These are phyloP conservation scores for Patella pellucida DNA, from an alignment of 2,888 invertebrate genomes.

Conservation along the genomic window DNA sequence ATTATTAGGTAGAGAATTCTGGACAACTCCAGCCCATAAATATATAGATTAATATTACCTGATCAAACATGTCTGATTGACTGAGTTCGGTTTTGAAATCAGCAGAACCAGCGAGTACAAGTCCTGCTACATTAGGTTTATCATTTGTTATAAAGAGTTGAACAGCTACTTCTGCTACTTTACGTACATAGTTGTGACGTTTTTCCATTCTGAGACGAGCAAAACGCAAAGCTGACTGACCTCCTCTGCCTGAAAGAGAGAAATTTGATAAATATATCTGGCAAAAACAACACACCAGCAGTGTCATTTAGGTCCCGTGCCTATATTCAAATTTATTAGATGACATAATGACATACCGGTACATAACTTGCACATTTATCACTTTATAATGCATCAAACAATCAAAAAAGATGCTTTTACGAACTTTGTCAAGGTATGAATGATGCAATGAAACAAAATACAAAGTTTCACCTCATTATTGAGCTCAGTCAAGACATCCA, in stretches of 20 bases:
- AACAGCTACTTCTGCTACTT: constrained; percentile 97
- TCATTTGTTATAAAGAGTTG: constrained; percentile 98
- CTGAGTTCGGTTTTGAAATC: constrained; percentile 99
- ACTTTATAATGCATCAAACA: no score
- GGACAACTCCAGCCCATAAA: no score
- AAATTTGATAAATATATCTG: neutral
- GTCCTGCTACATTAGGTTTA: constrained; percentile 96
- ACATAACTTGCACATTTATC: no score
- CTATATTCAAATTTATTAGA: no score
- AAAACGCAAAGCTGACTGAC: constrained; percentile 99
- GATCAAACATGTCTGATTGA: constrained; percentile 99
- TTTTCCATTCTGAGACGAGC: constrained; percentile 99
- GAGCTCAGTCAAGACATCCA: no score
- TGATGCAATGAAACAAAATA: no score
- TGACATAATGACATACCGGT: no score
- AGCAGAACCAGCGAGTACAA: constrained; percentile 98
- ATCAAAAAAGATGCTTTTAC: no score
- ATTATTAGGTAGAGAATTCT: no score
- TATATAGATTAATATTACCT: constrained; percentile 74
- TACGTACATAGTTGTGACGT: constrained; percentile 98
- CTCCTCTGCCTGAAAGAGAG: constrained; percentile 83
- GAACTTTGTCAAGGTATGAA: no score
- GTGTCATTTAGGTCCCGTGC: no score
- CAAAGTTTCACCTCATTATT: no score
- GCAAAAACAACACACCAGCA: neutral